These are phyloP conservation scores for Dreissena rostriformis DNA, from an alignment of 1,140 invertebrate genomes.

Conservation along the genomic window DNA sequence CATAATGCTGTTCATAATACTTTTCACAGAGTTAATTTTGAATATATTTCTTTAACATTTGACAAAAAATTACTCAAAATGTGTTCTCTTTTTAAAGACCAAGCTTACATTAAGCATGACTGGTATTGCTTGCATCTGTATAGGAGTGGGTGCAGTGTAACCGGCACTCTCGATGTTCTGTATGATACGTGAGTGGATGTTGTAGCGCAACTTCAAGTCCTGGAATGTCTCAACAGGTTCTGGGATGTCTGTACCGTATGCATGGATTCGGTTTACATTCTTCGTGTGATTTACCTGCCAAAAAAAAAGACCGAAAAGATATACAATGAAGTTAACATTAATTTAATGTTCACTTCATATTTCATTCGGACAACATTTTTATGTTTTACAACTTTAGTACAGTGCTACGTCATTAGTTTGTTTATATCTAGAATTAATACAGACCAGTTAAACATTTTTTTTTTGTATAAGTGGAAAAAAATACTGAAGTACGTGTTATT, in stretches of 20 bases:
- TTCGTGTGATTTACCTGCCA: slow-evolving; percentile 88
- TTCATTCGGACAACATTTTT: no score
- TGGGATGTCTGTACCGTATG: slow-evolving; percentile 89
- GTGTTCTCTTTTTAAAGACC: background rate
- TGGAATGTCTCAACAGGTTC: slow-evolving; percentile 89
- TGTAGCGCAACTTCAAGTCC: slow-evolving; percentile 81
- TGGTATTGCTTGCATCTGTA: slow-evolving; percentile 97
- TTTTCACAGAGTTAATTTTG: no score
- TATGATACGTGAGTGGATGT: slow-evolving; percentile 83
- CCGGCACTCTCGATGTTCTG: slow-evolving; percentile 89
- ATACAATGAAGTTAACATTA: background rate
- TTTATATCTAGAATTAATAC: no score
- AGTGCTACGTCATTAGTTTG: no score
- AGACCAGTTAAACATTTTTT: no score
- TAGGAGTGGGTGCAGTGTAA: slow-evolving; percentile 92
- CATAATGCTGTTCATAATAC: no score
- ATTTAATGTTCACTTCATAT: background rate
- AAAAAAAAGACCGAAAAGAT: slow-evolving; percentile 35
- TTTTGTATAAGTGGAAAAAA: no score
- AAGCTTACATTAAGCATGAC: slow-evolving; percentile 86
- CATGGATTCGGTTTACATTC: slow-evolving; percentile 89
- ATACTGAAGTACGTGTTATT: no score
- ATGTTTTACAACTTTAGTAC: no score
- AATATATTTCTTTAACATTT: no score
- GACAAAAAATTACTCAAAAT: no score